Evolutionary conservation across 2,888 invertebrate species (phyloP), one percentile per base, ranked within the genome.

Genomic region (Aproaerema taeniolella): DNA sequence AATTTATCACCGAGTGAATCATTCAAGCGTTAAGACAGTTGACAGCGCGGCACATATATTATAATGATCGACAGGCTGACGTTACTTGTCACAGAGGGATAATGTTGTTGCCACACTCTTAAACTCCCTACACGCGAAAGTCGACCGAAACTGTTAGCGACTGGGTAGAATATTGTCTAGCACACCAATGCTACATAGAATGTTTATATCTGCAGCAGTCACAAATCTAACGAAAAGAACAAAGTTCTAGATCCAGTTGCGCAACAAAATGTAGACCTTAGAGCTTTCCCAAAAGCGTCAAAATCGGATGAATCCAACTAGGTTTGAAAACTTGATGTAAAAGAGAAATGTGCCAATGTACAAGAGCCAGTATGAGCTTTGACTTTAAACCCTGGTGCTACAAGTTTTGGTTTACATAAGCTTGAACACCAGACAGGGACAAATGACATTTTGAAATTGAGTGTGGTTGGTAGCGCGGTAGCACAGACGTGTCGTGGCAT

Each of bases 1-100:
- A 83, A 85, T 86, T 86, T 85, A 86, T 86, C 83, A 81, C 73
- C 71, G 70, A 82, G 83, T 85, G 85, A 86, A 85, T 85, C 85
- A 83, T 81, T 85, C 85, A 83, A 80, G 79, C 75, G 75, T 70
- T 69, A 67, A 78, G 85, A 83, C 85, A 83, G 83, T 79, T 83
- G 85, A 85, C 85, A 83, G 82, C 75, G 67, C 72, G 67, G 79
- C 81, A 76, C 83, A 86, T 86, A 86, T 74, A 83, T 86, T 86
- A 83, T 75, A 81, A 77, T 86, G 85, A 86, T 85, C 82, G 85
- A 86, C 85, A 83, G 75, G 79, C 76, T 74, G 82, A 85, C 82
- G 75, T 77, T 73, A 64, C 82, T 73, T 83, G 85, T 85, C 83
- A 81, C 80, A 73, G 67, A 73, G 77, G 82, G 80, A 82, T 83